phyloP scores from a whole-genome alignment of 2,888 invertebrate genomes.

The Torymus texanus region DNA sequence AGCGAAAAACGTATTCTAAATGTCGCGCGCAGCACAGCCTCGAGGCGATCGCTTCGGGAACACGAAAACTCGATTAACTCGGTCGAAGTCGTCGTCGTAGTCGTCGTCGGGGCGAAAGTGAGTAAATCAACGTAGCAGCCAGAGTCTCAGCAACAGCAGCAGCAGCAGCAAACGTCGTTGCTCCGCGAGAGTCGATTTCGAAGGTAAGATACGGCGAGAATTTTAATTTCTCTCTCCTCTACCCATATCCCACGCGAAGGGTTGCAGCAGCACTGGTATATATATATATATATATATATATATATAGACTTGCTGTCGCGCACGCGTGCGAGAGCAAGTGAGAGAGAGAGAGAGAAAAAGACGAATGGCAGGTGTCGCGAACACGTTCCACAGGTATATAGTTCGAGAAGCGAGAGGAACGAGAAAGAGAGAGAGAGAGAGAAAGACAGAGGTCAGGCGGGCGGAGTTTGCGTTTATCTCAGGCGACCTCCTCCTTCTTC shows the following conservation, averaged over 20 bases:
- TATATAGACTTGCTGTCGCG: neutral
- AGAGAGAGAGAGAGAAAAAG: neutral
- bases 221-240: slow-evolving; percentile 51
- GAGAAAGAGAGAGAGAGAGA: too few species aligned
- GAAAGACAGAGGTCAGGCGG: neutral
- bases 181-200: slow-evolving; percentile 51
- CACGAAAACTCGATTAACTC: slow-evolving; percentile 58
- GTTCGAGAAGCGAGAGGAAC: neutral
- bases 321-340: slow-evolving; percentile 11
- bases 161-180: too few species aligned
- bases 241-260: neutral
- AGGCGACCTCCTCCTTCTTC: too few species aligned
- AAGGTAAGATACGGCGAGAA: slow-evolving; percentile 55
- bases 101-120: slow-evolving; percentile 46
- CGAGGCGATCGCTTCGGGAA: slow-evolving; percentile 24
- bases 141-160: too few species aligned
- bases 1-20: slow-evolving; percentile 9
- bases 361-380: neutral
- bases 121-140: slow-evolving; percentile 51
- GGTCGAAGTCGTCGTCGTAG: slow-evolving; percentile 27
- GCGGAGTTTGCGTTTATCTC: too few species aligned
- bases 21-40: neutral
- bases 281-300: too few species aligned
- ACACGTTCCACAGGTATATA: neutral
- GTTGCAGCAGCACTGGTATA: neutral